Conservation (phyloP, 2,113 vertebrate species). For the Trichechus manatus region DNA sequence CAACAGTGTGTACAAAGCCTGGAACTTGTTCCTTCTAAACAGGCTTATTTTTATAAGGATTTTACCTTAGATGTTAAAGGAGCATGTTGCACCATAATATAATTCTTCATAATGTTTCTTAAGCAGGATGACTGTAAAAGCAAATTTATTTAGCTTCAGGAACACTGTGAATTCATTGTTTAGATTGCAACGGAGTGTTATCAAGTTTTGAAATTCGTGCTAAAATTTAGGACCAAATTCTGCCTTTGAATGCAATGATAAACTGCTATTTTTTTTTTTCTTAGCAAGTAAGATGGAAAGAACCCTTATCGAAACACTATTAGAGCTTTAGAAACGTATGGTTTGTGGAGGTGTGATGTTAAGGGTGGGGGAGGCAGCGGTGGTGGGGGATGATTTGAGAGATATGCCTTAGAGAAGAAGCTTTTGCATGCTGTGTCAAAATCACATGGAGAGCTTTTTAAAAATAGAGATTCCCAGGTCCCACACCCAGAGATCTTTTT, state of each 20-base stretch:
- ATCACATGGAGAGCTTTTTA: neutral
- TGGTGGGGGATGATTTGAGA: neutral
- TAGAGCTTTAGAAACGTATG: neutral
- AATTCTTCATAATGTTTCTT: neutral
- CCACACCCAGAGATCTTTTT: neutral
- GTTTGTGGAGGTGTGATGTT: too few species aligned
- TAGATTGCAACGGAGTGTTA: neutral
- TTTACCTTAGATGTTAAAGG: neutral
- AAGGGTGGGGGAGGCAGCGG: neutral
- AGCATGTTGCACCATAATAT: neutral
- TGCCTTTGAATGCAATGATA: neutral
- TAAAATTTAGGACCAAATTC: neutral
- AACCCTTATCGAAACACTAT: neutral
- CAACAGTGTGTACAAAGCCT: neutral
- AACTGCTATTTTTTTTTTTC: neutral
- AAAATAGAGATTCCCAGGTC: neutral
- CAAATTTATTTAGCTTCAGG: neutral
- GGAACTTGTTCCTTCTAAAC: neutral
- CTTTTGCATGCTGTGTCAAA: neutral
- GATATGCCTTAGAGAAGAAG: neutral
- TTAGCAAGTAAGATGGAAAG: neutral
- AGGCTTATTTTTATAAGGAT: neutral
- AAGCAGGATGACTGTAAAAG: neutral
- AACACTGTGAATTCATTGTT: neutral
- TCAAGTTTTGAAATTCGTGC: slow-evolving; percentile 20